Percentiles rank a stretch among this genome's conserved stretches.
phyloP scores from a whole-genome alignment of 2,888 invertebrate species.

The Stenchaetothrips biformis region DNA sequence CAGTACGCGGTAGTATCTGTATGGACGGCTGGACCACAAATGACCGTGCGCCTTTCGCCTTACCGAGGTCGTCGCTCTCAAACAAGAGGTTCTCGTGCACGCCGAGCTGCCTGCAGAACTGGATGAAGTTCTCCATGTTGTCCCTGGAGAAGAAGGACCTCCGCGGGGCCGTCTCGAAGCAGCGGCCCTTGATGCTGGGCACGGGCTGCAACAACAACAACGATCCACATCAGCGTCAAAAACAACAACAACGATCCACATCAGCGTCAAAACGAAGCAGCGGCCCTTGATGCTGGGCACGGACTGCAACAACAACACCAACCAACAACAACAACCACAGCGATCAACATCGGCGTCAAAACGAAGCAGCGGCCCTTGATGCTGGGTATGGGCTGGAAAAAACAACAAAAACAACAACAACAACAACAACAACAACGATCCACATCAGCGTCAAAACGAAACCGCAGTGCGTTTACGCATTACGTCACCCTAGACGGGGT shows the following conservation, averaged over 20 bases:
- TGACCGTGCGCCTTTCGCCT: no score
- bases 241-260: no score
- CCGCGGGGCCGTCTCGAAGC: slow-evolving; percentile 76
- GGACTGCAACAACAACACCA: slow-evolving; percentile 49
- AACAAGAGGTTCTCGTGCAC: slow-evolving; percentile 83
- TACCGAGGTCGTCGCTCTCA: slow-evolving; percentile 85
- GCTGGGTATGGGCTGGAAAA: slow-evolving; percentile 61
- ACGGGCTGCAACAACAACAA: slow-evolving; percentile 52
- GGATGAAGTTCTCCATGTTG: slow-evolving; percentile 84
- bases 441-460: background rate
- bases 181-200: slow-evolving; percentile 67
- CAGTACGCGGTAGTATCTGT: no score
- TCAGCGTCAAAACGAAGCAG: slow-evolving; percentile 55
- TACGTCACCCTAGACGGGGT: no score
- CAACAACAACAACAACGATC: slow-evolving; percentile 31
- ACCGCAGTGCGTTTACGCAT: no score
- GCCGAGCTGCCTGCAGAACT: slow-evolving; percentile 76
- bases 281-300: slow-evolving; percentile 67
- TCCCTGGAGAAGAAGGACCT: slow-evolving; percentile 85
- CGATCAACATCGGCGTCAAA: background rate
- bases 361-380: slow-evolving; percentile 72
- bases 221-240: background rate
- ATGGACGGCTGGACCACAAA: no score
- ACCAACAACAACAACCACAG: background rate
- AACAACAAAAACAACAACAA: background rate